These are phyloP conservation scores for Sterrhoptilus dennistouni DNA, from an alignment of 2,113 vertebrate genomes.

Conservation along the genomic window DNA sequence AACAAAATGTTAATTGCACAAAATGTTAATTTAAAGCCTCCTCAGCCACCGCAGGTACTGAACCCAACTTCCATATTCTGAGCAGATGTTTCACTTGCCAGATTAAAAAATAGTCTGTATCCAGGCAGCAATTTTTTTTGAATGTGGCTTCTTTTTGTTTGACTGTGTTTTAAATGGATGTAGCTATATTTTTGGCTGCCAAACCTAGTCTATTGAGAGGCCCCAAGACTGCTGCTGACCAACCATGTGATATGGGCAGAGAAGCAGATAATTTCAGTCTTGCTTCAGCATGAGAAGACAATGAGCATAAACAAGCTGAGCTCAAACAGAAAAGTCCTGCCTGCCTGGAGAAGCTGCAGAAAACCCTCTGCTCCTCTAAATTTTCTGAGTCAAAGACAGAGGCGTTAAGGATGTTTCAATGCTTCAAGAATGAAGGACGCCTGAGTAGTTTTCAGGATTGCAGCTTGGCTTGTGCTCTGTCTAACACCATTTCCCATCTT, in stretches of 20 bases:
- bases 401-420: background rate
- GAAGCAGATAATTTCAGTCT: background rate
- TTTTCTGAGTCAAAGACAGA: background rate
- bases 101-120: background rate
- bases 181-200: background rate
- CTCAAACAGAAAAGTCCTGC: background rate
- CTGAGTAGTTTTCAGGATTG: background rate
- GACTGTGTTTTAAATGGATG: background rate
- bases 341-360: background rate
- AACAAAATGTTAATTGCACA: background rate
- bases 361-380: background rate
- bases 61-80: background rate
- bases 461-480: background rate
- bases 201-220: background rate
- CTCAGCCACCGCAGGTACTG: background rate
- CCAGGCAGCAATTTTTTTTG: background rate
- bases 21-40: background rate
- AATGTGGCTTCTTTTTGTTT: background rate
- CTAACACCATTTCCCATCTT: background rate
- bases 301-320: background rate
- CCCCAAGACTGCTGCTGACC: background rate
- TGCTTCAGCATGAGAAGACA: background rate
- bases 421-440: background rate
- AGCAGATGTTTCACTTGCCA: background rate
- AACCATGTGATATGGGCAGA: background rate